Evolutionary conservation across 2,113 vertebrate genomes (phyloP).

Genomic region (Microtus pennsylvanicus): DNA sequence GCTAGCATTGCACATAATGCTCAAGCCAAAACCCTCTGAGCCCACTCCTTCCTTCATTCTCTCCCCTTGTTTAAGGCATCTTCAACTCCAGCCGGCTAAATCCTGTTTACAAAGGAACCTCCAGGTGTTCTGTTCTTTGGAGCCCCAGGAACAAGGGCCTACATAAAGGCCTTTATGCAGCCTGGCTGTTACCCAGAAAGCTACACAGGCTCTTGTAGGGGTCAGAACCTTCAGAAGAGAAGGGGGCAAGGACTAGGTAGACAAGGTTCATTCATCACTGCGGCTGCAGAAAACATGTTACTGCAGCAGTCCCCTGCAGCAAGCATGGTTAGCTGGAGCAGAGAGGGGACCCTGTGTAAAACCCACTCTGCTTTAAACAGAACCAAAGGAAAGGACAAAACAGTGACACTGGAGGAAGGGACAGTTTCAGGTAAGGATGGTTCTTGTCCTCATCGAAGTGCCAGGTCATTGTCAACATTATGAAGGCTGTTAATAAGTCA

Average conservation of each 20-base stretch:
- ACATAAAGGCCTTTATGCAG: background rate
- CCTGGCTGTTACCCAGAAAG: background rate
- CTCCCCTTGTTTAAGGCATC: constrained; percentile 2
- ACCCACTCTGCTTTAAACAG: background rate
- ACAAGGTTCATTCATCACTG: background rate
- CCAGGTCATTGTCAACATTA: constrained; percentile 12
- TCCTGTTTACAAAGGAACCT: background rate
- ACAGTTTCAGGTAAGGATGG: background rate
- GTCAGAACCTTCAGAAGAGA: constrained; percentile 12
- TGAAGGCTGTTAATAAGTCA: background rate
- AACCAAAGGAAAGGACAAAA: background rate
- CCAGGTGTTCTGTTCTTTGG: background rate
- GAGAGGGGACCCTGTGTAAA: background rate
- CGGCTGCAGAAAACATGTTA: background rate
- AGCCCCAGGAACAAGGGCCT: accelerated
- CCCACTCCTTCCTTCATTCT: background rate
- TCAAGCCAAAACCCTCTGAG: background rate
- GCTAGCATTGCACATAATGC: background rate
- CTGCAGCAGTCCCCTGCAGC: background rate
- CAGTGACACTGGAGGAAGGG: background rate
- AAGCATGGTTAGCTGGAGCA: background rate
- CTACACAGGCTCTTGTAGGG: background rate
- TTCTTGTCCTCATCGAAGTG: background rate
- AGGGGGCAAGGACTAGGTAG: background rate
- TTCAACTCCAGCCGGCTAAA: background rate